phyloP scores from a whole-genome alignment of 2,113 vertebrate genomes.

The Thamnaconus septentrionalis region DNA sequence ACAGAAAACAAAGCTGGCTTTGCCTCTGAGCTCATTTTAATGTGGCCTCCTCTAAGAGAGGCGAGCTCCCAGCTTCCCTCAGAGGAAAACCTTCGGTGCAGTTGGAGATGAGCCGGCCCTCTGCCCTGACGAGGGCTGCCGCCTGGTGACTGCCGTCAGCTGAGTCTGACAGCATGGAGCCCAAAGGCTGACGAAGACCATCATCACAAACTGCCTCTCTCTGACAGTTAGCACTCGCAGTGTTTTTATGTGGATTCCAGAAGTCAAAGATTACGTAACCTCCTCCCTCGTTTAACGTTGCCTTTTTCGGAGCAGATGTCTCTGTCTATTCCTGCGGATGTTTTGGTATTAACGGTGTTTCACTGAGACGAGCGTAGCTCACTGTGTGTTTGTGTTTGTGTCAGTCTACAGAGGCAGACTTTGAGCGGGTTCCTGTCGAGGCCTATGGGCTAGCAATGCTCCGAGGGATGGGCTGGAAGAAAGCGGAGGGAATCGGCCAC shows the following conservation, averaged over 20 bases:
- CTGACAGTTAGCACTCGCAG: conserved; percentile 21
- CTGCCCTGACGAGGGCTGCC: conserved; percentile 30
- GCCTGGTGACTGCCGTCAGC: conserved; percentile 42
- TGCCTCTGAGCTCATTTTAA: conserved; percentile 40
- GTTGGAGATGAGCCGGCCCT: conserved; percentile 21
- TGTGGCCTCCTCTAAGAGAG: conserved; percentile 18
- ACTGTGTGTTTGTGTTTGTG: neutral
- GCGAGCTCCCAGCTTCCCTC: conserved; percentile 21
- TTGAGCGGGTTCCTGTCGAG: conserved; percentile 84
- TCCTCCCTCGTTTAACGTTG: conserved; percentile 2
- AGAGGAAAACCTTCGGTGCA: conserved; percentile 43
- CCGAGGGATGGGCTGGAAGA: conserved; percentile 91
- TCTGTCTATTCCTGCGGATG: neutral
- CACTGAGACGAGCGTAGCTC: neutral
- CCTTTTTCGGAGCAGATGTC: conserved; percentile 5
- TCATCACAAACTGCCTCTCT: conserved; percentile 34
- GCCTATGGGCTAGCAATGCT: conserved; percentile 89
- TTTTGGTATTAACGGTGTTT: neutral
- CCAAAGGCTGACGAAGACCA: conserved; percentile 53
- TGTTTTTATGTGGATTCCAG: conserved; percentile 19
- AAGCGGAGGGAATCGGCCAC: conserved; percentile 83
- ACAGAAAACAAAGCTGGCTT: conserved; percentile 12
- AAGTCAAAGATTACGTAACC: conserved; percentile 40
- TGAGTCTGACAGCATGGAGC: conserved; percentile 51
- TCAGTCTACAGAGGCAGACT: conserved; percentile 85